Conservation (phyloP, 1,140 invertebrate genomes). For the Pristionchus pacificus region DNA sequence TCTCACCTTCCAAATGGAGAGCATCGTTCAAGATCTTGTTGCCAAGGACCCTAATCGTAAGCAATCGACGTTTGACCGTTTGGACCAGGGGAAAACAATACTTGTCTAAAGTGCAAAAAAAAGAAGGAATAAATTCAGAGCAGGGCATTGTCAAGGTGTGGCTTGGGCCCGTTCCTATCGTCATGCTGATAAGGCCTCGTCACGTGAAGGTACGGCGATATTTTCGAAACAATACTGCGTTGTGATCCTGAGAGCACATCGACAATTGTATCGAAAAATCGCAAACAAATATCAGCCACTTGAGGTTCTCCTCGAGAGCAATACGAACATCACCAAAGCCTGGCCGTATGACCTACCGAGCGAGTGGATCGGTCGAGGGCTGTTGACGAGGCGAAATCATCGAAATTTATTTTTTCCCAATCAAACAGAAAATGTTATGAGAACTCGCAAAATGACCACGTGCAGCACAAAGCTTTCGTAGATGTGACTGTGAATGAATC, state of each 20-base stretch:
- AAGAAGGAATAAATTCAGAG: too few relatives aligned
- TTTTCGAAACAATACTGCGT: not conserved
- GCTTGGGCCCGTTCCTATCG: not conserved
- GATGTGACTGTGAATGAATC: too few relatives aligned
- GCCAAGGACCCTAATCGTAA: too few relatives aligned
- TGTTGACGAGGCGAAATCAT: constrained; percentile 71
- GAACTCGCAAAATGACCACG: not conserved
- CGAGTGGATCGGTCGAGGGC: constrained; percentile 76
- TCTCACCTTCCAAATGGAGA: too few relatives aligned
- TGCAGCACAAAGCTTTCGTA: too few relatives aligned
- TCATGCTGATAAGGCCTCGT: not conserved
- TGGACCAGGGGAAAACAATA: too few relatives aligned
- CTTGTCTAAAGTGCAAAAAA: too few relatives aligned
- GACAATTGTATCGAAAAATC: too few relatives aligned
- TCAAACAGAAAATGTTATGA: not conserved
- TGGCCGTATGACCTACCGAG: constrained; percentile 70
- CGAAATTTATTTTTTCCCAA: not conserved
- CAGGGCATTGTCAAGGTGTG: not conserved
- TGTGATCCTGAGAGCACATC: not conserved
- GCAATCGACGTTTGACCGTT: too few relatives aligned
- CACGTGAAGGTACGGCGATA: not conserved
- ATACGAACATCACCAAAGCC: constrained; percentile 75
- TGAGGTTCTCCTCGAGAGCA: constrained; percentile 63
- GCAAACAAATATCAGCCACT: too few relatives aligned
- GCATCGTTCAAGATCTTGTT: too few relatives aligned